Evolutionary conservation across 2,888 invertebrate species (phyloP).

Genomic region (Salpingus planirostris): DNA sequence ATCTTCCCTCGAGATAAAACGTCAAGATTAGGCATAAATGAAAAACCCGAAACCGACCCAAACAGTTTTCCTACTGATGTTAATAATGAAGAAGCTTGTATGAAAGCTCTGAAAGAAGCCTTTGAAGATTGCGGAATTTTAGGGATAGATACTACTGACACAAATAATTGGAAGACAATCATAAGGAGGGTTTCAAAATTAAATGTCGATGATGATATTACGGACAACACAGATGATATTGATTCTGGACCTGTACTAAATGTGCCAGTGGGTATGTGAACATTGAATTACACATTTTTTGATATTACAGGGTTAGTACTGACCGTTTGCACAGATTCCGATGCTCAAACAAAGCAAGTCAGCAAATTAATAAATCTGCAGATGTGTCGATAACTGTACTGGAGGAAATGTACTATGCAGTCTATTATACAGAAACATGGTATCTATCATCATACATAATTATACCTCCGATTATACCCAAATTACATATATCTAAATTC

Average conservation of each 20-base stretch:
- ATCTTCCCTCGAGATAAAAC: background rate
- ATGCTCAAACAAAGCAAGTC: no score
- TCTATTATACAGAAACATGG: background rate
- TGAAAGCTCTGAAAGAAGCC: background rate
- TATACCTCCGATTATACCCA: no score
- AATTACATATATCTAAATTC: no score
- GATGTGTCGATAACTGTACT: no score
- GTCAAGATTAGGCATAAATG: background rate
- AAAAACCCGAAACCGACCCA: no score
- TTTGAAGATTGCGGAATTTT: background rate
- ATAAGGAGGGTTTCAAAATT: no score
- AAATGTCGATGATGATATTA: no score
- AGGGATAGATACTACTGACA: no score
- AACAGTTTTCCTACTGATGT: background rate
- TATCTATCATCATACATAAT: no score
- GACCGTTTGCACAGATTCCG: background rate
- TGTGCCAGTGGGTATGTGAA: no score
- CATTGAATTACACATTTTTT: background rate
- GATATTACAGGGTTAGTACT: background rate
- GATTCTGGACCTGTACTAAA: background rate
- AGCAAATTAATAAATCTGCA: no score
- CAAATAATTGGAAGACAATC: background rate
- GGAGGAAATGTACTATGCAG: background rate
- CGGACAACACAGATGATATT: background rate
- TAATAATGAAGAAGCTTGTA: background rate